phyloP scores from a whole-genome alignment of 2,113 vertebrate genomes.

The Coturnix japonica region DNA sequence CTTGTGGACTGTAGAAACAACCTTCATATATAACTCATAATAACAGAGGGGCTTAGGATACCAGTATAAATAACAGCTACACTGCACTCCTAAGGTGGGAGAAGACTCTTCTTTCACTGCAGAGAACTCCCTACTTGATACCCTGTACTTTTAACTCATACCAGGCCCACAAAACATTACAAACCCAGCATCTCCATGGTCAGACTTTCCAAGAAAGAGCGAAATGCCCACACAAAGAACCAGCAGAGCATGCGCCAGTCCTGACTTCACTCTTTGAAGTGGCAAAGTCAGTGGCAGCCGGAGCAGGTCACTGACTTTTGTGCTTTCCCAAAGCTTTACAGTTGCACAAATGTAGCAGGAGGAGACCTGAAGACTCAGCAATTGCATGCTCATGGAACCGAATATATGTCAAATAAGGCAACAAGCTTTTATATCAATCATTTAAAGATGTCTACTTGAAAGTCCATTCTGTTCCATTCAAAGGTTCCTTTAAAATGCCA shows the following conservation, averaged over 20 bases:
- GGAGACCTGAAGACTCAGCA: background rate
- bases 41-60: background rate
- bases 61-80: background rate
- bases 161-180: background rate
- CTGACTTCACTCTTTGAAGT: background rate
- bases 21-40: background rate
- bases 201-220: background rate
- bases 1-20: background rate
- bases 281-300: background rate
- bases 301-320: background rate
- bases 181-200: background rate
- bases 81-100: background rate
- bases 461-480: background rate
- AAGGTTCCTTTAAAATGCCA: background rate
- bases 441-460: background rate
- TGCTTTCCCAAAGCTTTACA: background rate
- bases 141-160: background rate
- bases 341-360: background rate
- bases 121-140: background rate
- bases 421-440: background rate
- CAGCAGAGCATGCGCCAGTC: background rate
- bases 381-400: background rate
- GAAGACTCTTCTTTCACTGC: background rate
- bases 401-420: background rate
- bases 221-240: background rate